These are phyloP conservation scores for Pecten maximus DNA, from an alignment of 2,888 invertebrate genomes.

Conservation along the genomic window DNA sequence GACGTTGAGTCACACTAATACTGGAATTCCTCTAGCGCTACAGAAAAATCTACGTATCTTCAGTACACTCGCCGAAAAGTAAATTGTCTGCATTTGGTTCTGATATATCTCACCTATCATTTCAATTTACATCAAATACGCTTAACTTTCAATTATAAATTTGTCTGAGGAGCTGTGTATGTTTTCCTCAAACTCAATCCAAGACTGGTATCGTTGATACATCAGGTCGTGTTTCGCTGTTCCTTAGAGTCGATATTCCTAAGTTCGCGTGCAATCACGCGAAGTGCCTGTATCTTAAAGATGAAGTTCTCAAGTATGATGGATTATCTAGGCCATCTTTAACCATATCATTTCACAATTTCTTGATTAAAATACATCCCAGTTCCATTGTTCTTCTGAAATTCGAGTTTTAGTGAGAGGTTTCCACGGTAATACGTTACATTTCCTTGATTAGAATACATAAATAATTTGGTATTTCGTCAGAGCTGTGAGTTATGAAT, in stretches of 20 bases:
- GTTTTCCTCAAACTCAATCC: neutral
- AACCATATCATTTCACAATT: neutral
- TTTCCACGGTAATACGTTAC: neutral
- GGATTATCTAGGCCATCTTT: neutral
- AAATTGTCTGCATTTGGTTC: neutral
- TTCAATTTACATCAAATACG: neutral
- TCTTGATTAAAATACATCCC: neutral
- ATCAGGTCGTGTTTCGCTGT: neutral
- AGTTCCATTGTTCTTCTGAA: neutral
- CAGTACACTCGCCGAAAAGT: neutral
- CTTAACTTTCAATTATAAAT: slow-evolving; percentile 2
- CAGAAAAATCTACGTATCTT: neutral
- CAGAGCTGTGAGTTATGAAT: neutral
- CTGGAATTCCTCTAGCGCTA: neutral
- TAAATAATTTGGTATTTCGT: neutral
- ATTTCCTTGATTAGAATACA: neutral
- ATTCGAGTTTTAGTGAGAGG: neutral
- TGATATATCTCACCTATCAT: neutral
- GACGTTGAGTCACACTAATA: neutral
- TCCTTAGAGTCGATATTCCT: neutral
- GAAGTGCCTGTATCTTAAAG: neutral
- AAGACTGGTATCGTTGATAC: neutral
- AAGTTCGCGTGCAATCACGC: neutral
- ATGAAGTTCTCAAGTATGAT: neutral
- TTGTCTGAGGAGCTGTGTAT: neutral